Evolutionary conservation across 2,888 invertebrate genomes (phyloP), one percentile per base, ranked within the genome.

Genomic region (Seladonia tumulorum): DNA sequence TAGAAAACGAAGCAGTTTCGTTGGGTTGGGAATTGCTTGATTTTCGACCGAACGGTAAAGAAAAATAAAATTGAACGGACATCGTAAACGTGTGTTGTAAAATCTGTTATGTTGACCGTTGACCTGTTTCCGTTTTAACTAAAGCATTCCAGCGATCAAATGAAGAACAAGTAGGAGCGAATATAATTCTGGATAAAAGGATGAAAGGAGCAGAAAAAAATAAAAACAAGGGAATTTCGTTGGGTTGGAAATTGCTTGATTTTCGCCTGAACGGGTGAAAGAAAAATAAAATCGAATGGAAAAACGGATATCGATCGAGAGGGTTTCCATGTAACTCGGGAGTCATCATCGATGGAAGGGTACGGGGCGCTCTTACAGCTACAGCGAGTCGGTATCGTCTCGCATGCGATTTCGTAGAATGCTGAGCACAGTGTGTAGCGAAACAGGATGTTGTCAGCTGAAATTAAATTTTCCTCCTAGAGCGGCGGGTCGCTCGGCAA

Each of bases 381-480:
- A 53, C 53, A 53, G 22, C 53, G 76, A 53, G 72, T 76, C 78
- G 83, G 79, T 78, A 85, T 87, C 91, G 83, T 89, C 91, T 89
- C 87, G 90, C 86, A 88, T 90, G 86, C 88, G 88, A 91, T 91
- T 91, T 91, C 87, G 83, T 85, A 90, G 91, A 91, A 89, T 91
- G 91, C 90, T 91, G 91, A 91, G 89, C 89, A 83, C 89, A 87
- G 88, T 86, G 90, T 89, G 91, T 81, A 87, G 80, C 85, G 90
- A 86, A 90, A 90, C 91, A 88, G 91, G 90, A 91, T 91, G 91
- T 91, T 91, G 91, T 91, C 91, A 91, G 91, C 91, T 90, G 90
- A 91, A 91, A 91, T 91, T 91, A 88, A 91, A 91, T 91, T 91
- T 91, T 88, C 88, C 91, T 90, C 87, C 82, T 86, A 86, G 91